These are phyloP conservation scores for Melanotus villosus DNA, from an alignment of 2,888 invertebrate species.

Conservation along the genomic window DNA sequence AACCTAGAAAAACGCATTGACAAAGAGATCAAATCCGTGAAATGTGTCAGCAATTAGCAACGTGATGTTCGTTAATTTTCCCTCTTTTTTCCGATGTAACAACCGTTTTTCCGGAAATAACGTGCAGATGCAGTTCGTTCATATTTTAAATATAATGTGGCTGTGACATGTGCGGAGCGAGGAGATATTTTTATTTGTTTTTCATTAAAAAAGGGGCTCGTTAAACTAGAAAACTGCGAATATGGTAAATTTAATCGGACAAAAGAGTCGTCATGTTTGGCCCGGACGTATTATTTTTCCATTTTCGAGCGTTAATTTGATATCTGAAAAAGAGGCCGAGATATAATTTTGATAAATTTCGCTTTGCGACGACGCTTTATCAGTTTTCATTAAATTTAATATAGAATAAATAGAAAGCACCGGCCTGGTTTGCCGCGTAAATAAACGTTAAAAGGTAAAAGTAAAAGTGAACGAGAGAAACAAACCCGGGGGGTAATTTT, in stretches of 20 bases:
- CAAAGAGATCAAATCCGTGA: not conserved
- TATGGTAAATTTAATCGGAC: slow-evolving; percentile 8
- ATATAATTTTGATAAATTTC: slow-evolving; percentile 20
- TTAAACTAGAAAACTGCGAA: slow-evolving; percentile 20
- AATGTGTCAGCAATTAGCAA: too few species aligned
- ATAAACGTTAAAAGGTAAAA: slow-evolving; percentile 4
- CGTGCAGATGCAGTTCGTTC: slow-evolving; percentile 4
- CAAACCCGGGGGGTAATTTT: slow-evolving; percentile 4
- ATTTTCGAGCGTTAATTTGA: slow-evolving; percentile 24
- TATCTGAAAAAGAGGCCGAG: slow-evolving; percentile 1
- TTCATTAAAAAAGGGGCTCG: slow-evolving; percentile 35
- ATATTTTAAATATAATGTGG: slow-evolving; percentile 24
- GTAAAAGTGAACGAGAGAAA: not conserved
- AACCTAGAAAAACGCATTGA: too few species aligned
- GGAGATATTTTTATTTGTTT: slow-evolving; percentile 36
- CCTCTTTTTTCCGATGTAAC: not conserved
- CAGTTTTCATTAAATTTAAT: not conserved
- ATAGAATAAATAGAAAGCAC: not conserved
- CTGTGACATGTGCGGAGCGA: slow-evolving; percentile 33
- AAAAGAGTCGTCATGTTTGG: slow-evolving; percentile 26
- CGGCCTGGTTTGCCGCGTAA: not conserved
- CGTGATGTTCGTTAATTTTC: too few species aligned
- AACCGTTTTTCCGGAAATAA: not conserved
- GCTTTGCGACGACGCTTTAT: not conserved
- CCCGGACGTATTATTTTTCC: slow-evolving; percentile 19